These are phyloP conservation scores for Chroicocephalus ridibundus DNA, from an alignment of 2,113 vertebrate species.

Conservation along the genomic window DNA sequence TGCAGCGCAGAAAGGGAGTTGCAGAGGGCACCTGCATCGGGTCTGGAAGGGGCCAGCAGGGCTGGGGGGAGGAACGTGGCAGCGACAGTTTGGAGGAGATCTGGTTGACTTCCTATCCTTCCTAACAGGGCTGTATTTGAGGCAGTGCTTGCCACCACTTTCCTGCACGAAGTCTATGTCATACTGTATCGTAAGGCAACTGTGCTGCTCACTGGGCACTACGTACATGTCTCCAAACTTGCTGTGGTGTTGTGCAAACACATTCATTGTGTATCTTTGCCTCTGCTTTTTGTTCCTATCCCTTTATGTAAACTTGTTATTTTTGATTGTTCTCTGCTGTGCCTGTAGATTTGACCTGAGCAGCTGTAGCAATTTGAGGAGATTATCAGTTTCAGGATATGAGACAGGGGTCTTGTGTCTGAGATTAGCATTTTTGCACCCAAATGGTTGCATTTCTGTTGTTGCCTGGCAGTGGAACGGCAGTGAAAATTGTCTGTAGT, in stretches of 20 bases:
- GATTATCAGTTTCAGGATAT: neutral
- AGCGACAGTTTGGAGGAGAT: neutral
- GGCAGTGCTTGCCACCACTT: neutral
- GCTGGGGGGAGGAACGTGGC: neutral
- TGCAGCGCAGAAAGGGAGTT: neutral
- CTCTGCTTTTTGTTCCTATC: neutral
- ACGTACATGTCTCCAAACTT: neutral
- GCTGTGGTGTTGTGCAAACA: neutral
- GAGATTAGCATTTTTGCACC: neutral
- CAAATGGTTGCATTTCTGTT: neutral
- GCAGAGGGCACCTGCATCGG: no score
- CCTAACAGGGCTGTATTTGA: neutral
- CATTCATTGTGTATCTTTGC: neutral
- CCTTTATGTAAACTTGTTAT: neutral
- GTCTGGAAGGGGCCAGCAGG: neutral
- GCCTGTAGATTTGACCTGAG: neutral
- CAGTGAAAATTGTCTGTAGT: neutral
- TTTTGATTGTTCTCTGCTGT: neutral
- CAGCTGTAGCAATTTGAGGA: neutral
- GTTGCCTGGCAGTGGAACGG: neutral
- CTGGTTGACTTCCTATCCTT: neutral
- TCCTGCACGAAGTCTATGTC: neutral
- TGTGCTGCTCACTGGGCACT: neutral
- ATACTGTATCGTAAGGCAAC: neutral
- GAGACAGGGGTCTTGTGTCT: no score